phyloP scores from a whole-genome alignment of 1,140 invertebrate genomes.

The Drosophila equinoxialis region DNA sequence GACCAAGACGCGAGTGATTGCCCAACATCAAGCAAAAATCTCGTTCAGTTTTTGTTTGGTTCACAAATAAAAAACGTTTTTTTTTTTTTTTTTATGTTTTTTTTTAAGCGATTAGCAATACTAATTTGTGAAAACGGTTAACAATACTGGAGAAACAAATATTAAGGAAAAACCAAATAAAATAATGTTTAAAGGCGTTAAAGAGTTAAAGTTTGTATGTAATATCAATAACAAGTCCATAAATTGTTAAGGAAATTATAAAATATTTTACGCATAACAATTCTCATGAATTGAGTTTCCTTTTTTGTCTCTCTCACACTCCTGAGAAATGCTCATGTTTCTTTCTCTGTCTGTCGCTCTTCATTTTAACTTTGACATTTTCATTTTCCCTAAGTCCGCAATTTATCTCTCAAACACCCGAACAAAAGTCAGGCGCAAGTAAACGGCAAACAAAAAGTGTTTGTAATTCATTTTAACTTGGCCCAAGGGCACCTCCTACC shows the following conservation, averaged over 20 bases:
- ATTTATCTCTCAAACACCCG: conserved; percentile 23
- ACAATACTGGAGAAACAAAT: too few relatives aligned
- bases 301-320: neutral
- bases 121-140: too few relatives aligned
- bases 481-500: conserved; percentile 44
- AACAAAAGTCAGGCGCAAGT: conserved; percentile 41
- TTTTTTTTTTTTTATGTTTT: too few relatives aligned
- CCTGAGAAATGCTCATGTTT: neutral
- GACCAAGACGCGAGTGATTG: conserved; percentile 2
- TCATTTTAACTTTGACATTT: conserved; percentile 68
- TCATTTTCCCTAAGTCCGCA: conserved; percentile 55
- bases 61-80: too few relatives aligned
- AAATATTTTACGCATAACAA: conserved; percentile 1
- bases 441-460: conserved; percentile 77
- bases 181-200: too few relatives aligned
- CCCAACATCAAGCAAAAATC: conserved; percentile 1
- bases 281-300: neutral
- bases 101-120: too few relatives aligned
- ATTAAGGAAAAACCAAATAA: too few relatives aligned
- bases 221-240: neutral
- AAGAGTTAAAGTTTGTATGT: neutral
- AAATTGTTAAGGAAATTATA: neutral
- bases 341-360: conserved; percentile 2
- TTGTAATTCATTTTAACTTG: conserved; percentile 80
- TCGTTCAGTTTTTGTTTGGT: neutral